Conservation (phyloP, 2,888 invertebrate genomes). For the Helicoverpa assulta region DNA sequence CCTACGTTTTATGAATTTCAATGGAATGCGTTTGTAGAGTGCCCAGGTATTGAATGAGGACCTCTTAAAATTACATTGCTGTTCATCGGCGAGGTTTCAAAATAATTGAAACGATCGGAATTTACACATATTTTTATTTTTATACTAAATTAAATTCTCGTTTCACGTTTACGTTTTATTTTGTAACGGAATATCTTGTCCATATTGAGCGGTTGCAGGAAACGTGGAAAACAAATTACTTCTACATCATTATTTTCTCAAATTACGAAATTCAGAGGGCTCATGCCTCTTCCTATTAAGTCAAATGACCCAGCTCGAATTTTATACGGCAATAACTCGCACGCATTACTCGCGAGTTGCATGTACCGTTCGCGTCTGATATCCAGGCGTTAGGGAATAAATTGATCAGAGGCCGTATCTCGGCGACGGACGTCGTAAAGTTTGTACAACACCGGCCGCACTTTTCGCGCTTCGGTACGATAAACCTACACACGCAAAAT, state of each 20-base stretch:
- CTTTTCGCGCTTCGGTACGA: constrained; percentile 75
- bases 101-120: constrained; percentile 21
- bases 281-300: constrained; percentile 75
- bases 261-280: constrained; percentile 70
- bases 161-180: neutral
- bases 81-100: constrained; percentile 32
- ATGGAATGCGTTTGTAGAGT: constrained; percentile 63
- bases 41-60: constrained; percentile 49
- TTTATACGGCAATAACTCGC: constrained; percentile 79
- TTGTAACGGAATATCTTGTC: neutral
- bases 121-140: neutral
- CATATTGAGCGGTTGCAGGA: neutral
- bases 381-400: constrained; percentile 64
- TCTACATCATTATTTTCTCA: constrained; percentile 56
- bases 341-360: constrained; percentile 67
- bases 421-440: constrained; percentile 76
- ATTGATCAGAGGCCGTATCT: constrained; percentile 76
- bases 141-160: constrained; percentile 2
- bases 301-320: constrained; percentile 79
- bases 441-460: constrained; percentile 71
- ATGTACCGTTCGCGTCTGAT: constrained; percentile 53
- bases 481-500: constrained; percentile 63
- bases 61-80: constrained; percentile 47
- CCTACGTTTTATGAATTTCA: constrained; percentile 70
- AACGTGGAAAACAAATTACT: constrained; percentile 48